Percentiles rank a stretch among this genome's conserved stretches.
Evolutionary conservation across 1,140 invertebrate species (phyloP).

Genomic region (Ooceraea biroi): DNA sequence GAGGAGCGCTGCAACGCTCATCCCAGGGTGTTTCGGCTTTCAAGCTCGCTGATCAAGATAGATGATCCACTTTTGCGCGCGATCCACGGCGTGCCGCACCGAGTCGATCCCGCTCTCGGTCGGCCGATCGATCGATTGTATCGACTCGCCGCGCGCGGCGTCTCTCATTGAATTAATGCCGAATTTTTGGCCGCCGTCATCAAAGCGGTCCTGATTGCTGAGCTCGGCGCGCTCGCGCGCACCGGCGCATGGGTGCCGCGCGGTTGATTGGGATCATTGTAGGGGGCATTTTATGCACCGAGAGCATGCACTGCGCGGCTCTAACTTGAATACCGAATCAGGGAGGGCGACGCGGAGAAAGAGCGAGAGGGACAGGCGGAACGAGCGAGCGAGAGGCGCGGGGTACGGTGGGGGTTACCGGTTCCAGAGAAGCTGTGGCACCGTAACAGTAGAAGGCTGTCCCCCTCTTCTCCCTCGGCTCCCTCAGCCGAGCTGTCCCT

Average conservation of each 20-base stretch:
- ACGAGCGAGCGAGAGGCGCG: constrained; percentile 20
- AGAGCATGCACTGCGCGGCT: constrained; percentile 80
- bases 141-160: constrained; percentile 37
- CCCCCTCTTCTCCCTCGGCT: constrained; percentile 1
- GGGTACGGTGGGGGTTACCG: constrained; percentile 66
- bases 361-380: constrained; percentile 59
- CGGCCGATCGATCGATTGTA: constrained; percentile 12
- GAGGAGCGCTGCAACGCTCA: constrained; percentile 36
- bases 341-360: constrained; percentile 55
- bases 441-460: constrained; percentile 75
- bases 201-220: constrained; percentile 79
- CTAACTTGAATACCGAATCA: constrained; percentile 81
- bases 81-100: constrained; percentile 37
- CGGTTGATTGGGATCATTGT: constrained; percentile 84
- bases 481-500: constrained; percentile 57
- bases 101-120: constrained; percentile 30
- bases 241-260: constrained; percentile 72
- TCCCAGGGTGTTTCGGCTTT: constrained; percentile 51
- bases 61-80: constrained; percentile 58
- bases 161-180: constrained; percentile 61
- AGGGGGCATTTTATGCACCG: constrained; percentile 82
- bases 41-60: constrained; percentile 54
- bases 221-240: constrained; percentile 56
- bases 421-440: constrained; percentile 69
- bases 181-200: constrained; percentile 71